Base-by-base conservation (phyloP, 2,888 invertebrate species). In the Elysia crispata region DNA sequence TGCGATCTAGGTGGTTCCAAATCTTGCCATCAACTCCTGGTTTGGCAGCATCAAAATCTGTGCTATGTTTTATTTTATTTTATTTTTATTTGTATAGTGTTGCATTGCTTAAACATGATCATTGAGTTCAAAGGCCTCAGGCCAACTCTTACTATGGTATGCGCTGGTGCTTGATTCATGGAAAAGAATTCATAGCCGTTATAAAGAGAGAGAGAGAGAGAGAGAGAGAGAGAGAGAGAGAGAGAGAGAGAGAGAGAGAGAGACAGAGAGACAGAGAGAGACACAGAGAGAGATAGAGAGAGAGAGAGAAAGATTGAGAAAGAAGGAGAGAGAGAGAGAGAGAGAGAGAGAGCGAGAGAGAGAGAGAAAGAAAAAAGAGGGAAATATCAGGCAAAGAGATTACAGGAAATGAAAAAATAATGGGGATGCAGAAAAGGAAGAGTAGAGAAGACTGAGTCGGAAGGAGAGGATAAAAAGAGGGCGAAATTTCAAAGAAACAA, bases 221-320 rank as follows among this genome's bases (percentile, higher is more conserved):
- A 66, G 66, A 66, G 66, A 66, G 66, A 66, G 66, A 66, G 66
- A 66, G 66, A 66, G 28, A 66, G 33, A 31, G 69, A 69, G 69
- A 69, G 69, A 69, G 69, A 69, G 41, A 69, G 69, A 69, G 41
- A 69, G 33, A 67, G 11, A 13, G 33, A 33, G 33, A 13, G n/a
- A 33, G 5, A 11, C 3, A 6, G 3, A 6, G 41, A 41, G 3
- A 41, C 41, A 41, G 11, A 41, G n/a, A n/a, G n/a, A n/a, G 25
- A 11, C 28, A 20, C 11, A 20, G 28, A 28, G 13, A 25, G 28
- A 62, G 28, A 25, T 11, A 20, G 25, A 66, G 66, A 66, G 66
- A 66, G 66, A 66, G 66, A 66, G 66, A 66, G 66, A 66, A 25
- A 66, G 28, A 66, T 8, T 13, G 69, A 69, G 69, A 69, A n/a